Base-by-base conservation (phyloP, 2,888 invertebrate genomes). In the Pheosia tremula region DNA sequence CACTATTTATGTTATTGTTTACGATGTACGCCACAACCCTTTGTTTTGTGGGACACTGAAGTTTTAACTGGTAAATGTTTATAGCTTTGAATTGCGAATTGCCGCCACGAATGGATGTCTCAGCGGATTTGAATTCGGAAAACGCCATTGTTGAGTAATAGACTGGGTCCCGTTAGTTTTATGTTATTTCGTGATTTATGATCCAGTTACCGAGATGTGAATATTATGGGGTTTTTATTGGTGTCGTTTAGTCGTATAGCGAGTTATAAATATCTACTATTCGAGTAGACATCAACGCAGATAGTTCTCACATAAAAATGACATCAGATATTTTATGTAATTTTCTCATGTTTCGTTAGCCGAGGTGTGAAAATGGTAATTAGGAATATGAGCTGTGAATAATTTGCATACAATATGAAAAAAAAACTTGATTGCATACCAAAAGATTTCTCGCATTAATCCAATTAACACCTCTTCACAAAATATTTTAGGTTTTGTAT, bases 1-100 rank as follows among this genome's bases (percentile, higher is more conserved):
- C 72, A 79, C 78, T 84, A 82, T 83, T 86, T 80, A 77, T 83
- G 80, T 82, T 82, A 80, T 80, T 82, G 81, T 87, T 86, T 83
- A 83, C 84, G 67, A 75, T 72, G 61, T 74, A 68, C 63, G 71
- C 74, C 77, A 80, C 79, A 80, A 84, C 83, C 84, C 87, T 87
- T 87, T 88, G 86, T 87, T 81, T 82, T 81, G 75, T 73, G 67
- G 74, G 72, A 82, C 79, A 82, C 80, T 80, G 74, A 76, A 78
- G 69, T 77, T 80, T 79, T 80, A 77, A 82, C 80, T 74, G 72
- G 68, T 73, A 79, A 82, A 78, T 78, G 83, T 85, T 88, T 86
- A 85, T 82, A 80, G 74, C 74, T 71, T 67, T 75, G 74, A 69
- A 77, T 78, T 75, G 81, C 81, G 67, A 84, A 85, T 78, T 77